Base-by-base conservation (phyloP, 2,888 invertebrate genomes). In the Resseliella maxima region DNA sequence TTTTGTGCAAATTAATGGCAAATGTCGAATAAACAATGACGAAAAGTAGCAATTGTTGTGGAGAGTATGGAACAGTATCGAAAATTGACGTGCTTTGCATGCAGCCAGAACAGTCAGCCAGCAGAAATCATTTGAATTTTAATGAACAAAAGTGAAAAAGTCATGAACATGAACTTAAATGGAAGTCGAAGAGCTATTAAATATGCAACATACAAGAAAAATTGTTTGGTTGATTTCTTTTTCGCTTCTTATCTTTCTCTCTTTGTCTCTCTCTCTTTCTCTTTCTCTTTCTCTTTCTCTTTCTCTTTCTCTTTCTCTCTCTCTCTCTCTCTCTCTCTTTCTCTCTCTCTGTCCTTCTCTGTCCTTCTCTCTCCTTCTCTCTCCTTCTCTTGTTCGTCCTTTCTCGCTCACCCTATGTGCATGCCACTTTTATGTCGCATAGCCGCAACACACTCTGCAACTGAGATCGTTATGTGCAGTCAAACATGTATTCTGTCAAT, bases 91-190 rank as follows among this genome's bases (percentile, higher is more conserved):
- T n/a, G n/a, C n/a, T n/a, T n/a, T 18, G n/a, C 10, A 50, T 8
- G 21, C 41, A 18, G 21, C 50, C 8, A 50, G 15, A 12, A 41
- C 59, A 5, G 59, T 24, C 24, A 24, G 59, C 59, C n/a, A 24
- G 59, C 27, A 59, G 6, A 24, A 59, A 27, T 59, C n/a, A 59
- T 59, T 59, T 59, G 59, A 59, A 59, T 59, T 59, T 59, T 59
- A 27, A 59, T 59, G 59, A 59, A 59, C 59, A 59, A 59, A 59
- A 59, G 59, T 24, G 27, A 59, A 59, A n/a, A 59, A 59, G 5
- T 59, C 59, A 59, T 59, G 59, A 59, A 59, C 59, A 59, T 59
- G 59, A 59, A 59, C 59, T 59, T 27, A 59, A 59, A 27, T 59
- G 59, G 24, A 24, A 59, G 59, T 5, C 6, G 24, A 59, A 59